These are phyloP conservation scores for Diogma glabrata DNA, from an alignment of 2,888 invertebrate genomes.

Conservation along the genomic window DNA sequence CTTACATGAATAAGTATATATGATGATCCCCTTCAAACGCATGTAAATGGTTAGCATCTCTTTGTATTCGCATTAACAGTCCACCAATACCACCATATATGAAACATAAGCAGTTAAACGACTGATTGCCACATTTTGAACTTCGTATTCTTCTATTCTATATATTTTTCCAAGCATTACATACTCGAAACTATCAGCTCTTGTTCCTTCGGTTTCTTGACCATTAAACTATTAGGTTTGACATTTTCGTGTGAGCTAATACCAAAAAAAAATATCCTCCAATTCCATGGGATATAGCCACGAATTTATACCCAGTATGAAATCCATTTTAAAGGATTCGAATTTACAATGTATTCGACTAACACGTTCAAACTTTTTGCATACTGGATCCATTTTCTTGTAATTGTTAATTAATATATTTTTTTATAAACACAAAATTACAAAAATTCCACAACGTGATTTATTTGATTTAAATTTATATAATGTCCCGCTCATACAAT, in stretches of 20 bases:
- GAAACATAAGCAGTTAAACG: slow-evolving; percentile 92
- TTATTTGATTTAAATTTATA: no score
- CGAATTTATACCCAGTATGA: slow-evolving; percentile 95
- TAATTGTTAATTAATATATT: no score
- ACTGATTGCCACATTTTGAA: slow-evolving; percentile 71
- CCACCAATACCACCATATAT: no score
- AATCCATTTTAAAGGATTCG: slow-evolving; percentile 99
- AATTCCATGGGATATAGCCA: no score
- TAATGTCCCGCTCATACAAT: no score
- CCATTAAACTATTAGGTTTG: slow-evolving; percentile 68
- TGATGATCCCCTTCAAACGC: slow-evolving; percentile 97
- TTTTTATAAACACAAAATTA: no score
- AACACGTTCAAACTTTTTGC: no score
- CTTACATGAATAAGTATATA: slow-evolving; percentile 93
- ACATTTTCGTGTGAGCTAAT: slow-evolving; percentile 48
- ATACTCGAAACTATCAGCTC: slow-evolving; percentile 97
- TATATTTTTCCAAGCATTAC: slow-evolving; percentile 81
- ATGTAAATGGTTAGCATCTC: slow-evolving; percentile 96
- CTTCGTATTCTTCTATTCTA: slow-evolving; percentile 94
- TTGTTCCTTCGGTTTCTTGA: slow-evolving; percentile 71
- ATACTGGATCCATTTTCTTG: slow-evolving; percentile 98
- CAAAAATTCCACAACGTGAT: no score
- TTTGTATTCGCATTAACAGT: slow-evolving; percentile 90
- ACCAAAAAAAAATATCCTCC: no score
- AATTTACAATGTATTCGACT: no score